Conservation (phyloP, 2,113 vertebrate genomes). For the Synodontis membranacea region DNA sequence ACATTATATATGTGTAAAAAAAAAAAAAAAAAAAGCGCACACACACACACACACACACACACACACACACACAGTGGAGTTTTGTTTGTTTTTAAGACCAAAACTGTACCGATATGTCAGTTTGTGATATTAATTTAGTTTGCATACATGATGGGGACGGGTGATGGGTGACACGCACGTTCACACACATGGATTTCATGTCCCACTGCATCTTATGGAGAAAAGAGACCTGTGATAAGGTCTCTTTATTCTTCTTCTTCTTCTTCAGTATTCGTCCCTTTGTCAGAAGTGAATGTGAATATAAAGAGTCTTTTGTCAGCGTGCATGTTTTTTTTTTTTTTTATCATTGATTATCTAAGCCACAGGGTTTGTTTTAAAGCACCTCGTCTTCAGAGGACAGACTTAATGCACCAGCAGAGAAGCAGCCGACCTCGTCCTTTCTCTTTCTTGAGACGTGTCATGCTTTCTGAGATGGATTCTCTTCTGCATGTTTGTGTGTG, state of each 20-base stretch:
- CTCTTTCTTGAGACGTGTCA: slow-evolving; percentile 50
- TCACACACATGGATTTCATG: slow-evolving; percentile 19
- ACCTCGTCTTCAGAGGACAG: slow-evolving; percentile 53
- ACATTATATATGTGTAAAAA: neutral
- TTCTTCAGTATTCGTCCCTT: neutral
- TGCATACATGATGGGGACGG: neutral
- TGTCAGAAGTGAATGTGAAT: slow-evolving; percentile 39
- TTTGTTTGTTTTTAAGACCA: neutral
- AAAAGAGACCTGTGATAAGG: slow-evolving; percentile 41
- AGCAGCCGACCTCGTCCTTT: slow-evolving; percentile 39
- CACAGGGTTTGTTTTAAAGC: slow-evolving; percentile 55
- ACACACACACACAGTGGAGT: too few relatives aligned
- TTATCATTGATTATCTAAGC: slow-evolving; percentile 50
- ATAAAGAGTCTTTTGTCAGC: slow-evolving; percentile 52
- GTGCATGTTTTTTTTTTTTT: slow-evolving; percentile 47
- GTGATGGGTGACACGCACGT: neutral
- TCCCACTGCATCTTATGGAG: neutral
- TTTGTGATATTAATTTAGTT: neutral
- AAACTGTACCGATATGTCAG: neutral
- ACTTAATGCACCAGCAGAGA: slow-evolving; percentile 49
- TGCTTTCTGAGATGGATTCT: slow-evolving; percentile 42
- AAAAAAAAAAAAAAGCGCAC: too few relatives aligned
- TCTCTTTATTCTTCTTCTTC: neutral
- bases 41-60: too few relatives aligned
- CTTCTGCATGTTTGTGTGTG: slow-evolving; percentile 23